phyloP scores from a whole-genome alignment of 2,888 invertebrate genomes.

The Agrilus mali region DNA sequence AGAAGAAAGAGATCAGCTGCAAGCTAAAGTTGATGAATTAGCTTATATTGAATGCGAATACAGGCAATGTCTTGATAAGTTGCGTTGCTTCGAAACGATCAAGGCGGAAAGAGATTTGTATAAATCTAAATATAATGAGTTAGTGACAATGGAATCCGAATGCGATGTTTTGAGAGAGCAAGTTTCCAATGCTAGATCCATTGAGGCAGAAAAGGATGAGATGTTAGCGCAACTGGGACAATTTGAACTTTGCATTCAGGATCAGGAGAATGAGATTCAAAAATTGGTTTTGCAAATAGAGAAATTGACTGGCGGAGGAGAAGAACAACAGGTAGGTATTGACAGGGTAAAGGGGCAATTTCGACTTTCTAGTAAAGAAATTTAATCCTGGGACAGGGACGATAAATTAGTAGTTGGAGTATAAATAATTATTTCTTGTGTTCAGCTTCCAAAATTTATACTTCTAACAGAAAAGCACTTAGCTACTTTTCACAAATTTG shows the following conservation, averaged over 20 bases:
- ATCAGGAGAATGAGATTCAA: conserved; percentile 44
- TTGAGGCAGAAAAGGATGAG: conserved; percentile 38
- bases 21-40: conserved; percentile 21
- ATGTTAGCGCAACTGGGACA: conserved; percentile 39
- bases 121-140: conserved; percentile 25
- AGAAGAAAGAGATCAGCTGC: conserved; percentile 25
- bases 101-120: conserved; percentile 26
- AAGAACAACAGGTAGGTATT: conserved; percentile 29
- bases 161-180: conserved; percentile 20
- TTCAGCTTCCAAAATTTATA: too few relatives aligned
- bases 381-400: too few relatives aligned
- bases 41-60: conserved; percentile 23
- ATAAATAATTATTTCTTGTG: too few relatives aligned
- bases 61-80: conserved; percentile 20
- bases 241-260: conserved; percentile 41
- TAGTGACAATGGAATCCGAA: conserved; percentile 22
- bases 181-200: conserved; percentile 20
- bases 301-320: conserved; percentile 29
- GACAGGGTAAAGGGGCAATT: too few relatives aligned
- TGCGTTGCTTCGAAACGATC: conserved; percentile 20
- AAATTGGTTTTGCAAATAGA: conserved; percentile 40
- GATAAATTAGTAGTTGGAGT: too few relatives aligned
- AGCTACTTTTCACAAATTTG: too few relatives aligned
- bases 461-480: too few relatives aligned
- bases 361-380: too few relatives aligned